Base-by-base conservation (phyloP, 2,797 vertebrate genomes). In the Tympanoctomys barrerae region DNA sequence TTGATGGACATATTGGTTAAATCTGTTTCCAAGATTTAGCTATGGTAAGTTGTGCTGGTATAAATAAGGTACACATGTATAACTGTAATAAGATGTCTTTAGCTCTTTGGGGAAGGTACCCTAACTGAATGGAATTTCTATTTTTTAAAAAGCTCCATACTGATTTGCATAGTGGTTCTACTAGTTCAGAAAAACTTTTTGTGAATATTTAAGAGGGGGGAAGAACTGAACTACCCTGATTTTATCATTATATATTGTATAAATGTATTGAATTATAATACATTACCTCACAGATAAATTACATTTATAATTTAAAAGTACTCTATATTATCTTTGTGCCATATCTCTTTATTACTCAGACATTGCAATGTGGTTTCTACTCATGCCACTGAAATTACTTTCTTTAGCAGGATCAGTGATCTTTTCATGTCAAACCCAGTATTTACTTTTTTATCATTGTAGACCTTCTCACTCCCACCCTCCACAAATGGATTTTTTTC, bases 261-360 rank as follows among this genome's bases (percentile, higher is more conserved):
- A 86, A 70, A 36, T 87, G 5, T 81, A 42, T 33, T 28, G 7
- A 59, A 59, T 57, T 42, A 14, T 59, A n/a, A 87, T 16, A 59
- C 36, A 28, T 18, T 59, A 42, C 85, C 26, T 36, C 85, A 87
- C 33, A 33, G 33, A 87, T 73, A 28, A 59, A 26, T 73, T 33
- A 14, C 73, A 59, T 36, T 21, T 70, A 54, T 24, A 86, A 64
- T 54, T n/a, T 16, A 28, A 79, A 85, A 78, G 24, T 57, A 75
- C n/a, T 42, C n/a, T 86, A 26, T 70, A 39, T 1, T 9, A 12
- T 83, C 31, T 24, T 68, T 42, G 57, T 19, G 54, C 49, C 42
- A 18, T 33, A 66, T 46, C 52, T 54, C 42, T 90, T 90, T 83
- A n/a, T 87, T 79, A 88, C 82, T 88, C n/a, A 91, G 9, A 16